Evolutionary conservation across 2,113 vertebrate species (phyloP), one percentile per base, ranked within the genome.

Genomic region (Hydropotes inermis): DNA sequence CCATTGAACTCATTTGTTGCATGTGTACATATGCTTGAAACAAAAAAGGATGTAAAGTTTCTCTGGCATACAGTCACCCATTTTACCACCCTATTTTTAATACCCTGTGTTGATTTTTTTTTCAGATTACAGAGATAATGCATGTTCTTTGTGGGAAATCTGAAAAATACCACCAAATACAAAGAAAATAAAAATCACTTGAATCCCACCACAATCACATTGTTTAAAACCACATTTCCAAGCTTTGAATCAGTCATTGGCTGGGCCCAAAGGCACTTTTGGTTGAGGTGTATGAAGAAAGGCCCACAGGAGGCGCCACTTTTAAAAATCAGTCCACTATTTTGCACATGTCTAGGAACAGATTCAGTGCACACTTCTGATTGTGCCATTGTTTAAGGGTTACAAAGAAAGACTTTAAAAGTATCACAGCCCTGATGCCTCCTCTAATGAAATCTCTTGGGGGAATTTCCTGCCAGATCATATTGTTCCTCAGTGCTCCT

Each of bases 221-320:
- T 89, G 13, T 87, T 96, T 94, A 91, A 97, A 97, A 81, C n/a
- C 67, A 25, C 52, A 87, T 74, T 89, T 87, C 58, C 36, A 81
- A 30, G 27, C 27, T 94, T 94, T 96, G 33, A 64, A 74, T 86
- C 87, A 90, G 52, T 85, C 50, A 39, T 17, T 21, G 45, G 7
- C 4, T 7, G 36, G 74, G 64, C 4, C 47, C 64, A 61, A 81
- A 88, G 79, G 36, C 78, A 76, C 50, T 89, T 93, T 90, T 30
- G 43, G 50, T 39, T 84, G 86, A 87, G 9, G 70, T 64, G n/a
- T 10, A 13, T n/a, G 27, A 76, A 87, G 28, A 64, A 87, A 57
- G 25, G 55, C 5, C 87, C 30, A 12, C 36, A 82, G 57, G 60
- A 85, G 39, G 28, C n/a, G 28, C 74, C 55, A 9, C 74, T 91